These are phyloP conservation scores for Hyles vespertilio DNA, from an alignment of 1,140 invertebrate species.

Conservation along the genomic window DNA sequence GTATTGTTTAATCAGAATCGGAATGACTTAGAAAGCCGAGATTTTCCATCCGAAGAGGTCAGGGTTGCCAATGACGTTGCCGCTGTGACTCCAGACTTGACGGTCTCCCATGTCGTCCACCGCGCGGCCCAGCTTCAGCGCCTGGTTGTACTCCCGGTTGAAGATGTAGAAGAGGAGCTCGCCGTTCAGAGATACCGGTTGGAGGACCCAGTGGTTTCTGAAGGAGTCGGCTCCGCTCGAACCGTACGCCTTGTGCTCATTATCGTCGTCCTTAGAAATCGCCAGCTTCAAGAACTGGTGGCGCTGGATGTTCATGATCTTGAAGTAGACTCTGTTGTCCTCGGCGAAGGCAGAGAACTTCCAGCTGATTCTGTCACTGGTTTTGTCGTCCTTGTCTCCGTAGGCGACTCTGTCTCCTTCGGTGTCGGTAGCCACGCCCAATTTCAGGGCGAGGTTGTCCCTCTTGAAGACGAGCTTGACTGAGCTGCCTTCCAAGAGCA, in stretches of 20 bases:
- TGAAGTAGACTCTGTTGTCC: constrained; percentile 5
- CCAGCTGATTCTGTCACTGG: constrained; percentile 1
- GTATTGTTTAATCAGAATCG: no score
- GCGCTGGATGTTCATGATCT: background rate
- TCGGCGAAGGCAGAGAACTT: background rate
- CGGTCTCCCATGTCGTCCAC: background rate
- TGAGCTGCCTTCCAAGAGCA: background rate
- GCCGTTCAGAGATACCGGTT: background rate
- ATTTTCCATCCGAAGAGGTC: constrained; percentile 1
- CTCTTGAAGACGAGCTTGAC: constrained; percentile 3
- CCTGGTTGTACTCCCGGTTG: constrained; percentile 6
- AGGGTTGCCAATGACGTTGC: constrained; percentile 1
- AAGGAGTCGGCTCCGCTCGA: background rate
- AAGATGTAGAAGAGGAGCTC: constrained; percentile 1
- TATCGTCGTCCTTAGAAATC: background rate
- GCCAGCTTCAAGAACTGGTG: constrained; percentile 5
- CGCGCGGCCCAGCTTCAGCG: constrained; percentile 2
- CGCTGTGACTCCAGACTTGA: background rate
- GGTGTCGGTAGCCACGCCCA: background rate
- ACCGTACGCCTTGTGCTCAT: constrained; percentile 2
- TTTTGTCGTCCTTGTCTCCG: constrained; percentile 4
- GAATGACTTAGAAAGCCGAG: background rate
- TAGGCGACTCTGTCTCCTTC: background rate
- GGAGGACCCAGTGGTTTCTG: constrained; percentile 8
- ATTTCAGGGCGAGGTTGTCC: constrained; percentile 1